Base-by-base conservation (phyloP, 2,888 invertebrate genomes). In the Sinentomon sp. region DNA sequence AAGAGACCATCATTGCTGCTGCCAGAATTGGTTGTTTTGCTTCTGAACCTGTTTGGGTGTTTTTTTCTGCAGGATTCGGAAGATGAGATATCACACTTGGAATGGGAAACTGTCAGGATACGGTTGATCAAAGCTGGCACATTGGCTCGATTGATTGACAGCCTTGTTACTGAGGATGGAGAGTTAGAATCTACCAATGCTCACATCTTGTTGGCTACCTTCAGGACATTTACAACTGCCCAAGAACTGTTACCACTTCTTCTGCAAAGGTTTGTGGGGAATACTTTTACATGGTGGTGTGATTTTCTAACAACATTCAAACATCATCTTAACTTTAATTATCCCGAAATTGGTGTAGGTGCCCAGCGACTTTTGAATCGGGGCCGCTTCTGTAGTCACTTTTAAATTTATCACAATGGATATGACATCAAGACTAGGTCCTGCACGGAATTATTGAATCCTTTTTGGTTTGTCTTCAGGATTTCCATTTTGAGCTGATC, bases 71-170 rank as follows among this genome's bases (percentile, higher is more conserved):
- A 72, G 72, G 78, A 78, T 50, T 77, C 77, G 3, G 77, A 78
- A 50, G 78, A 78, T 56, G n/a, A 80, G 57, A 82, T 83, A 45
- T 82, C 83, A 30, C 87, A 92, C 53, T 59, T 97, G 53, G 92
- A 94, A 67, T 97, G 97, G 97, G 89, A 92, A 60, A 89, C 87
- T 24, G 83, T 89, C 41, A 68, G 83, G 41, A 83, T 89, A 40
- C 70, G 83, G 37, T 78, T 85, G 51, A 69, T 97, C 43, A 92
- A 92, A 59, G 89, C 89, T 12, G 97, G 89, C 34, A 85, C 89
- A 3, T 65, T 94, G 44, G 75, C 80, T 50, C 71, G 76, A 46
- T 64, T 97, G 41, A 83, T 97, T 35, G 89, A 89, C 55, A 78
- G 82, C 36, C 60, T 92, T 44, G 77, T 82, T 39, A 80, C 82